Percentiles rank a stretch among this genome's conserved stretches.
Conservation (phyloP, 1,140 invertebrate genomes). For the Mamestra configurata region DNA sequence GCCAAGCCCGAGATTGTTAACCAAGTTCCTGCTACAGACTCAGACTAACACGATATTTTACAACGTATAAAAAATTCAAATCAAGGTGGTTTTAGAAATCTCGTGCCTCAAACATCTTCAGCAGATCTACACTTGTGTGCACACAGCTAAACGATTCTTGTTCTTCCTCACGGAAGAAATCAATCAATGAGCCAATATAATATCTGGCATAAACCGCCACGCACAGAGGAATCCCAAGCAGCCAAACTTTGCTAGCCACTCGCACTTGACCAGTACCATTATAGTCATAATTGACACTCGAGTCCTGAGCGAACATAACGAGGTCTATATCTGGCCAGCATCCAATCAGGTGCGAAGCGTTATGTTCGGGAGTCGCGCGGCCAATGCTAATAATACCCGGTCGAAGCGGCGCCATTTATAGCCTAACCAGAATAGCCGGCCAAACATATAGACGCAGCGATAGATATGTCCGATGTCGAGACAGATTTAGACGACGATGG, state of each 20-base stretch:
- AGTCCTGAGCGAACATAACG: conserved; percentile 50
- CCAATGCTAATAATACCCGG: conserved; percentile 78
- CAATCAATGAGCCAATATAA: conserved; percentile 31
- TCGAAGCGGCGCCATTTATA: conserved; percentile 75
- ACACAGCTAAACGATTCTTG: background rate
- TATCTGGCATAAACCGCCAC: conserved; percentile 1
- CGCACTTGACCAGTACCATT: conserved; percentile 25
- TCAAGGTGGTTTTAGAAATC: background rate
- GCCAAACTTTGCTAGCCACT: background rate
- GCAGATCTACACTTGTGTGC: background rate
- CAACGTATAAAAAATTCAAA: background rate
- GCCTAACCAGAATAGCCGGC: conserved; percentile 77
- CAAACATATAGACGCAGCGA: conserved; percentile 60
- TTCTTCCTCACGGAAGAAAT: conserved; percentile 29
- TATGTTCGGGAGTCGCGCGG: conserved; percentile 67
- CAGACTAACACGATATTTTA: background rate
- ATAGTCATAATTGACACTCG: conserved; percentile 42
- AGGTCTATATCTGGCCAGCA: conserved; percentile 65
- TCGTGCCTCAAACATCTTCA: background rate
- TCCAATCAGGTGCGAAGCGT: conserved; percentile 80
- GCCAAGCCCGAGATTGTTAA: background rate
- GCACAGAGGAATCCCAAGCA: background rate
- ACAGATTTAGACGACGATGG: conserved; percentile 51
- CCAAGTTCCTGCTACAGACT: background rate
- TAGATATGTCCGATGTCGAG: conserved; percentile 49